Percentiles rank a stretch among this genome's conserved stretches.
phyloP scores from a whole-genome alignment of 2,797 vertebrate species.

The Coreius guichenoti region DNA sequence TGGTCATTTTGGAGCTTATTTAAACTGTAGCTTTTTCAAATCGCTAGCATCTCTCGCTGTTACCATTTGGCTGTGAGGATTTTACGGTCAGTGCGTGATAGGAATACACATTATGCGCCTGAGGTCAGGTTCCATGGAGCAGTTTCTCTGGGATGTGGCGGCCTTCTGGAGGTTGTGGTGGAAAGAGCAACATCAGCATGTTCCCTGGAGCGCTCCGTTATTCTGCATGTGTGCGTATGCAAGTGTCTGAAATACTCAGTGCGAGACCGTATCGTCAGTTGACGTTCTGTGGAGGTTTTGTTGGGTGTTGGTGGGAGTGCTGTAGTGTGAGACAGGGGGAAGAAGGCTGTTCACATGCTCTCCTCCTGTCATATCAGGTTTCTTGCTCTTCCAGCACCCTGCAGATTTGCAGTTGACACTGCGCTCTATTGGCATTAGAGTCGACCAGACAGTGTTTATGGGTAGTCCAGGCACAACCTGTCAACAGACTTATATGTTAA shows the following conservation, averaged over 20 bases:
- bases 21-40: constrained; percentile 4
- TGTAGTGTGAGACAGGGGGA: constrained; percentile 17
- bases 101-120: not conserved
- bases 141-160: constrained; percentile 19
- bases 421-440: not conserved
- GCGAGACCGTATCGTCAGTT: not conserved
- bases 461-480: not conserved
- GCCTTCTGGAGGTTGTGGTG: constrained; percentile 34
- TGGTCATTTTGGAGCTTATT: not conserved
- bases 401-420: constrained; percentile 39
- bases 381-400: constrained; percentile 46
- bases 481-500: not conserved
- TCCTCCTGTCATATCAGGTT: constrained; percentile 40
- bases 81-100: not conserved
- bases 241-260: not conserved
- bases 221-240: constrained; percentile 17
- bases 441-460: not conserved
- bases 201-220: constrained; percentile 7
- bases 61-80: not conserved
- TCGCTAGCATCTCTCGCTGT: not conserved
- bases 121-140: constrained; percentile 40
- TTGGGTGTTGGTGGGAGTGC: not conserved
- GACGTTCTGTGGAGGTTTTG: constrained; percentile 11
- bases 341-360: constrained; percentile 22
- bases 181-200: constrained; percentile 54